phyloP scores from a whole-genome alignment of 2,888 invertebrate species.

The Coremacera marginata region DNA sequence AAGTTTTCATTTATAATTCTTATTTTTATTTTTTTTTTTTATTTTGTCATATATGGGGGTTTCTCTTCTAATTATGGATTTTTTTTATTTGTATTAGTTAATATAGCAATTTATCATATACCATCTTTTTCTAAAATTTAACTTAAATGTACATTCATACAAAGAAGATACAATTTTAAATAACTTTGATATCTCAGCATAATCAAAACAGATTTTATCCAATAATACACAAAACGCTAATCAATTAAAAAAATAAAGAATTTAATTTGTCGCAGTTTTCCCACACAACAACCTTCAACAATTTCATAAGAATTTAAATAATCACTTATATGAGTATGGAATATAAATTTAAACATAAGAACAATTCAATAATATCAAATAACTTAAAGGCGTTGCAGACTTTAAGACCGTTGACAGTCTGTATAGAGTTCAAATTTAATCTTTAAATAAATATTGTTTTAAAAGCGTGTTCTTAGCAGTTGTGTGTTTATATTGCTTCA shows the following conservation, averaged over 20 bases:
- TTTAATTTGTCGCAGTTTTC: conserved; percentile 28
- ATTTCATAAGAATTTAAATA: neutral
- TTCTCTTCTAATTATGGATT: conserved; percentile 42
- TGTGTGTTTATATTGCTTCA: neutral
- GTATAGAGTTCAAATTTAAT: neutral
- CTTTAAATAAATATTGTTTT: neutral
- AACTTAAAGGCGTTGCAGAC: neutral
- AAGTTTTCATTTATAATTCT: conserved; percentile 6
- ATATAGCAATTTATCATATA: conserved; percentile 46
- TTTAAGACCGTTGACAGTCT: neutral
- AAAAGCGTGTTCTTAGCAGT: neutral
- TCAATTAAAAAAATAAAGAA: conserved; percentile 11
- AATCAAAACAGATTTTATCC: conserved; percentile 33
- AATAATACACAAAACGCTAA: conserved; percentile 24
- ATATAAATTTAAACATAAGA: neutral
- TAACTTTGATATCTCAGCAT: conserved; percentile 44
- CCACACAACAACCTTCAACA: conserved; percentile 21
- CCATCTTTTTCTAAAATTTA: conserved; percentile 28
- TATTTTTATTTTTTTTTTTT: conserved; percentile 47
- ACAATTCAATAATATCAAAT: neutral
- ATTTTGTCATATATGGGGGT: conserved; percentile 44
- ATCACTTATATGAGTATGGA: conserved; percentile 1
- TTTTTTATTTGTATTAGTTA: conserved; percentile 42
- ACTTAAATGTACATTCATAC: conserved; percentile 43
- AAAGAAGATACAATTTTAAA: conserved; percentile 45